Base-by-base conservation (phyloP, 2,113 vertebrate species). In the Cheirogaleus medius region DNA sequence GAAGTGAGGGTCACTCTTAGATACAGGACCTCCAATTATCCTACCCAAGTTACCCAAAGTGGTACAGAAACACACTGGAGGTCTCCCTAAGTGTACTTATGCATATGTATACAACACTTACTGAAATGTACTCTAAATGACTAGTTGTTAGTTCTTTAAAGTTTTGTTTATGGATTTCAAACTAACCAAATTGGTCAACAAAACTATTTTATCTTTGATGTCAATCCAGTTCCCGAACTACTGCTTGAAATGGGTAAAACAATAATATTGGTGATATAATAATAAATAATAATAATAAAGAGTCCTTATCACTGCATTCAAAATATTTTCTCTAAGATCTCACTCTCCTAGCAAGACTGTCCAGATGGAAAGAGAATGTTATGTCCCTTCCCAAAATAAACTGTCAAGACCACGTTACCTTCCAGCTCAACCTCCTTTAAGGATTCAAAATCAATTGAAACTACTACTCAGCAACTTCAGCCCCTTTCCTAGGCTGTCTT, bases 91-190 rank as follows among this genome's bases (percentile, higher is more conserved):
- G 37, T 49, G 42, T 69, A 76, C 18, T 34, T 52, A 37, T 10
- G 81, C 15, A 2, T 1, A 90, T n/a, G n/a, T 37, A 77, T 2
- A 20, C 8, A 58, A 71, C 21, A n/a, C 9, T 32, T 17, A 66
- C 0, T 37, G 8, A 90, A 71, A 29, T 18, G 23, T 3, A 39
- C 23, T 83, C 54, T 34, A 63, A 49, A 64, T 49, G 8, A 80
- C 71, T 18, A 82, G 37, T 17, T 49, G 56, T 58, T 80, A 60
- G 71, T n/a, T 82, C 64, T 47, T 63, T 76, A 1, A 92, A 91
- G 34, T 6, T 88, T 34, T 82, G 87, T 68, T 95, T 91, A 86
- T 49, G 4, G 44, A 95, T 97, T 90, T 97, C 80, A 81, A 76
- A 80, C 49, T 56, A 68, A 94, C 42, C 63, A 87, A 71, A 92